These are phyloP conservation scores for Calliphora vicina DNA, from an alignment of 1,140 invertebrate species.

Conservation along the genomic window DNA sequence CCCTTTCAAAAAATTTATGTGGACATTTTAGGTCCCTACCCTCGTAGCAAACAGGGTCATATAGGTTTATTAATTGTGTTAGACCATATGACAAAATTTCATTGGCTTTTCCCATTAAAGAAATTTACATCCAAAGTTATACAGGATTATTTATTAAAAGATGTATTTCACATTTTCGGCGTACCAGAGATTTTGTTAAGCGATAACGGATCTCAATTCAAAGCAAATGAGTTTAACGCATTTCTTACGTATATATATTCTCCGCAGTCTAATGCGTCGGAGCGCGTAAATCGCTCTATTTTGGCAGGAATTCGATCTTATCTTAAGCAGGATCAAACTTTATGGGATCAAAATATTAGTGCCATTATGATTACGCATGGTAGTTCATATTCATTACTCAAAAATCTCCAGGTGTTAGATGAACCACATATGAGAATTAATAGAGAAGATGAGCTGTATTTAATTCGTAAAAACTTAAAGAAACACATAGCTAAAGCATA, in stretches of 20 bases:
- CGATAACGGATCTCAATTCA: conserved; percentile 48
- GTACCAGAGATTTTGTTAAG: conserved; percentile 42
- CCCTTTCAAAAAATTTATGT: neutral
- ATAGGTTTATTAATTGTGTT: conserved; percentile 33
- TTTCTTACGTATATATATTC: conserved; percentile 43
- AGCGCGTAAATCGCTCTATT: neutral
- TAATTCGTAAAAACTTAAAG: no score
- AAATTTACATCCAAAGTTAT: conserved; percentile 38
- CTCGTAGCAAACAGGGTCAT: conserved; percentile 6
- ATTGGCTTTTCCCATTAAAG: no score
- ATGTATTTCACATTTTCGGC: conserved; percentile 15
- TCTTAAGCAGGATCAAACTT: conserved; percentile 38
- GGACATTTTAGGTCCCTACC: conserved; percentile 40
- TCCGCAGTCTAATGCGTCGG: conserved; percentile 40
- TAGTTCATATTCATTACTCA: neutral
- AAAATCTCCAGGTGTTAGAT: no score
- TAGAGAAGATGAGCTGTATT: no score
- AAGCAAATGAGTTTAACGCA: conserved; percentile 44
- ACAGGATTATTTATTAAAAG: conserved; percentile 36
- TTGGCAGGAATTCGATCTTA: conserved; percentile 40
- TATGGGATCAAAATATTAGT: conserved; percentile 41
- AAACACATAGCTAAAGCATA: neutral
- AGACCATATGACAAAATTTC: no score
- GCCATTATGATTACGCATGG: conserved; percentile 36
- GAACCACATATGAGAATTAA: no score